A percentile compares a stretch with the other conserved stretches of the same genome.
Evolutionary conservation across 1,140 invertebrate genomes (phyloP).

Genomic region (Amyelois transitella): DNA sequence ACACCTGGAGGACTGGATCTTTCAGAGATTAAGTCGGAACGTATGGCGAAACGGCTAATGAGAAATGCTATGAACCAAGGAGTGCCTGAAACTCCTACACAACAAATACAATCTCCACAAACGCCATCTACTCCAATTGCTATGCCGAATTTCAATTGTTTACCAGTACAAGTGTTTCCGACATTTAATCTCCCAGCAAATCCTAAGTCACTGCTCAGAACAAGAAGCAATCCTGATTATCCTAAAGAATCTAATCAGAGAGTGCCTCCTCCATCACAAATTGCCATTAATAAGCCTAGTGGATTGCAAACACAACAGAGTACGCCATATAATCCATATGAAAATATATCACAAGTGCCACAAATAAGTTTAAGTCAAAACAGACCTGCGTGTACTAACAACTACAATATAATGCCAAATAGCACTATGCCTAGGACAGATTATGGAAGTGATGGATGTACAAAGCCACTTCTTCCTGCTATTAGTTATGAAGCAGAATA

Average conservation of each 20-base stretch:
- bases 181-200: conserved; percentile 64
- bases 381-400: conserved; percentile 32
- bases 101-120: conserved; percentile 47
- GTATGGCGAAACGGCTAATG: conserved; percentile 88
- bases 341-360: conserved; percentile 5
- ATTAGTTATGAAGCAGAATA: conserved; percentile 43
- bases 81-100: conserved; percentile 57
- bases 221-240: conserved; percentile 52
- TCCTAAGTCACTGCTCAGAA: conserved; percentile 63
- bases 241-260: conserved; percentile 25
- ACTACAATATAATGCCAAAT: conserved; percentile 21
- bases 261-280: conserved; percentile 12
- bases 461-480: conserved; percentile 28
- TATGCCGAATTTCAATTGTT: conserved; percentile 61
- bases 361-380: conserved; percentile 9
- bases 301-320: conserved; percentile 12
- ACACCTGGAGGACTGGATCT: conserved; percentile 93
- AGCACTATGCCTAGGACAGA: conserved; percentile 14
- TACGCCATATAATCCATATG: conserved; percentile 14
- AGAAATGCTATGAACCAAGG: conserved; percentile 79
- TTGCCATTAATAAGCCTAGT: conserved; percentile 16
- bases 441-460: conserved; percentile 32
- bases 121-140: conserved; percentile 40
- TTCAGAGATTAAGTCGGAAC: conserved; percentile 90
- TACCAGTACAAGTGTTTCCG: conserved; percentile 70